Evolutionary conservation across 1,140 invertebrate species (phyloP).

Genomic region (Limonius californicus): DNA sequence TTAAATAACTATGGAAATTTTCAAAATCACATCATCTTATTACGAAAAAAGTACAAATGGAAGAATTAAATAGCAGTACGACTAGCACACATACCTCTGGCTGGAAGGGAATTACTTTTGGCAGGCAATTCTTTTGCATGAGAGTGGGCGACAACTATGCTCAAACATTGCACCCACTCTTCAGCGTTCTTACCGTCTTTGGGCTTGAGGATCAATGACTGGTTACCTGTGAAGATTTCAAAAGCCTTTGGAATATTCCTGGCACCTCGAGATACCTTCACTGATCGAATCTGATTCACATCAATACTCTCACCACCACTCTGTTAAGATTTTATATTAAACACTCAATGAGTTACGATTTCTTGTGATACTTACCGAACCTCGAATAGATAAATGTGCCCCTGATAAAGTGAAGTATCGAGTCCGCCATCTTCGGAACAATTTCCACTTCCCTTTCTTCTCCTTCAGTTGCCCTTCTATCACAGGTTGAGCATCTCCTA

Average conservation of each 20-base stretch:
- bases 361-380: constrained; percentile 70
- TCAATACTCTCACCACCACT: constrained; percentile 73
- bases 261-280: constrained; percentile 80
- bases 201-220: constrained; percentile 87
- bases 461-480: constrained; percentile 92
- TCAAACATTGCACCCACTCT: constrained; percentile 89
- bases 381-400: constrained; percentile 83
- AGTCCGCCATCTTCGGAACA: constrained; percentile 88
- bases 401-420: constrained; percentile 91
- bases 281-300: constrained; percentile 87
- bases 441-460: constrained; percentile 89
- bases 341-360: no score
- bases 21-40: neutral
- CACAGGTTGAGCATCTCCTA: constrained; percentile 64
- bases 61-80: constrained; percentile 40
- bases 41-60: neutral
- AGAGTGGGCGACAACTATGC: constrained; percentile 82
- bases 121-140: constrained; percentile 64
- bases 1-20: neutral
- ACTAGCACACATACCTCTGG: constrained; percentile 52
- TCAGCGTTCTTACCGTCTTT: constrained; percentile 92
- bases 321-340: no score
- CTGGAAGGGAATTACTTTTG: constrained; percentile 65
- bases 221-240: constrained; percentile 92
- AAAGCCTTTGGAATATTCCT: constrained; percentile 92